Evolutionary conservation across 2,888 invertebrate genomes (phyloP), one percentile per base, ranked within the genome.

Genomic region (Penaeus monodon): DNA sequence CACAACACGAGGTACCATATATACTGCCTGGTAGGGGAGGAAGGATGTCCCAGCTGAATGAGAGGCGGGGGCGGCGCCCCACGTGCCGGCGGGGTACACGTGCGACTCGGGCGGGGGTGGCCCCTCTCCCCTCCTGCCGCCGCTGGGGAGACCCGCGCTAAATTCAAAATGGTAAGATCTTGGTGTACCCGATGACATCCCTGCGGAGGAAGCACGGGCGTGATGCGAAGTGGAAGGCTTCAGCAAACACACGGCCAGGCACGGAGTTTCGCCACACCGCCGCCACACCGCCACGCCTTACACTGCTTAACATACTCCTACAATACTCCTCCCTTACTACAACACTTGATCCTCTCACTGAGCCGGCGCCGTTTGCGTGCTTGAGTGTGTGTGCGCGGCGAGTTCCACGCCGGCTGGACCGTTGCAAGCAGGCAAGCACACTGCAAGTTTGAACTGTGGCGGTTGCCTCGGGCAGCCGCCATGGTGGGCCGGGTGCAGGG

Each of bases 381-480:
- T 73, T 82, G 65, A 22, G 73, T 38, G 29, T 27, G 73, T 73
- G 76, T 63, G 83, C 76, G 65, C 76, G 83, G 38, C 74, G 64
- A 27, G 74, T 74, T 82, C 38, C 27, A 29, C 57, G 29, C 38
- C 66, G 64, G 64, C 76, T 63, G 83, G 83, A 83, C 83, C 83
- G 83, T 83, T 83, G 83, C 83, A 83, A 76, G 76, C 83, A 83
- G 81, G 44, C 81, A 81, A 83, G 83, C 83, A 83, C 76, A 76
- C 64, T 83, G 83, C 83, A 83, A 83, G 83, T 83, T 83, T 83
- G 83, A 83, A 83, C 83, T 83, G 83, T 83, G 83, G 83, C 83
- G 83, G 83, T 76, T 83, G 83, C 79, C 79, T 63, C 63, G 17
- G 79, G 79, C 79, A 27, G 81, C 81, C 44, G 80, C 27, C 64